Base-by-base conservation (phyloP, 2,888 invertebrate species). In the Monoplex corrugatus region DNA sequence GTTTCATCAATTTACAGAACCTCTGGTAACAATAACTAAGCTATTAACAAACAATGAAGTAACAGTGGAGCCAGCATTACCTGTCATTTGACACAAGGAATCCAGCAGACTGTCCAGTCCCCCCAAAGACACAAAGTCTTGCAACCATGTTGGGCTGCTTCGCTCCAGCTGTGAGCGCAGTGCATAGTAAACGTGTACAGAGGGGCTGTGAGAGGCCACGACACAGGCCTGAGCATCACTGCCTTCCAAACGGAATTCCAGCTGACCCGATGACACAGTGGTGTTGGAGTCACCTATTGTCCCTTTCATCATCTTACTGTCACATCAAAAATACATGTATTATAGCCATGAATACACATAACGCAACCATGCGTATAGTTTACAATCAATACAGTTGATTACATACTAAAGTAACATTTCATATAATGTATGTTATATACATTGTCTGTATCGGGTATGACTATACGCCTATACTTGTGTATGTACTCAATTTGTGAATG, bases 61-160 rank as follows among this genome's bases (percentile, higher is more conserved):
- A n/a, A n/a, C n/a, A n/a, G n/a, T n/a, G n/a, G n/a, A n/a, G 0
- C 28, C 63, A 68, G 32, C 3, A 78, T 40, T 63, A 44, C 92
- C 93, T 8, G 93, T 94, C 92, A 96, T 94, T 88, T 95, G 94
- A 78, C 95, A 95, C 90, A 96, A 93, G 35, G 96, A 95, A 91
- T 96, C 96, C 91, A 96, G 94, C 89, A 96, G 92, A 57, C 96
- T 95, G 57, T 95, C 96, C 72, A 96, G 93, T 0, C 96, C 96
- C 90, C 96, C 96, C 89, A 95, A 93, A 63, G 95, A 94, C 87
- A 96, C 92, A 91, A 96, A 96, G 88, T 96, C 96, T 91, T 95
- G 88, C 90, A 96, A 93, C 96, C 96, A 96, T 88, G 94, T 93
- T 83, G 95, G 94, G 50, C 91, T 91, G 89, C 94, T 93, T 83